These are phyloP conservation scores for Beris chalybata DNA, from an alignment of 2,888 invertebrate species.

Conservation along the genomic window DNA sequence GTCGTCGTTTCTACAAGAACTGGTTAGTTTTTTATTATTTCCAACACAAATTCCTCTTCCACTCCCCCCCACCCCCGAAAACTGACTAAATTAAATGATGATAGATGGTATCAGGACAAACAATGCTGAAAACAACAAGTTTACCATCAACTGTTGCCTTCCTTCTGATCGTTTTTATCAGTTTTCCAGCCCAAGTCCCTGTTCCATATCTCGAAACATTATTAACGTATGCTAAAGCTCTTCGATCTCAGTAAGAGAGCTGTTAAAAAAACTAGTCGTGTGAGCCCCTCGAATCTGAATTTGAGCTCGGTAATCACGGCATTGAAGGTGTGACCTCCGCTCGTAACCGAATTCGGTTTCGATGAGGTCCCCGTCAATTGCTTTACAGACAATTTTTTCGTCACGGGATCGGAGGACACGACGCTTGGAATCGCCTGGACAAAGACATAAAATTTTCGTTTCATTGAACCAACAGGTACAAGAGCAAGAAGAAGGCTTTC, in stretches of 20 bases:
- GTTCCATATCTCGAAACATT: not conserved
- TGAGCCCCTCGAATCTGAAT: slow-evolving; percentile 47
- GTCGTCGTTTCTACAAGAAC: slow-evolving; percentile 99
- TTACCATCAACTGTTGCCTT: slow-evolving; percentile 56
- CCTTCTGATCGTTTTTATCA: slow-evolving; percentile 45
- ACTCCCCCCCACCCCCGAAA: not conserved
- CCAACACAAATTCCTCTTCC: not conserved
- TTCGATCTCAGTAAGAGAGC: slow-evolving; percentile 73
- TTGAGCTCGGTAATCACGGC: slow-evolving; percentile 50
- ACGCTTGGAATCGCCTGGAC: slow-evolving; percentile 43
- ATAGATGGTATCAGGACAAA: slow-evolving; percentile 53
- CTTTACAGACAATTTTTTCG: slow-evolving; percentile 42
- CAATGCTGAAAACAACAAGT: slow-evolving; percentile 43
- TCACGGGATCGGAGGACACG: slow-evolving; percentile 15
- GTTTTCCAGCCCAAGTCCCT: not conserved
- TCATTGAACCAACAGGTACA: slow-evolving; percentile 73
- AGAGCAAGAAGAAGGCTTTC: slow-evolving; percentile 99
- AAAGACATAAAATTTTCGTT: slow-evolving; percentile 38
- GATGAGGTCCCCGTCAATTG: slow-evolving; percentile 68
- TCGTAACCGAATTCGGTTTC: slow-evolving; percentile 55
- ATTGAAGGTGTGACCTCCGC: slow-evolving; percentile 64
- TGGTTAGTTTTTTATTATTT: slow-evolving; percentile 69
- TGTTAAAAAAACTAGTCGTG: slow-evolving; percentile 51
- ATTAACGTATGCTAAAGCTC: slow-evolving; percentile 55
- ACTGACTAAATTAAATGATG: slow-evolving; percentile 47